phyloP scores from a whole-genome alignment of 2,888 invertebrate genomes.

The Hypena proboscidalis region DNA sequence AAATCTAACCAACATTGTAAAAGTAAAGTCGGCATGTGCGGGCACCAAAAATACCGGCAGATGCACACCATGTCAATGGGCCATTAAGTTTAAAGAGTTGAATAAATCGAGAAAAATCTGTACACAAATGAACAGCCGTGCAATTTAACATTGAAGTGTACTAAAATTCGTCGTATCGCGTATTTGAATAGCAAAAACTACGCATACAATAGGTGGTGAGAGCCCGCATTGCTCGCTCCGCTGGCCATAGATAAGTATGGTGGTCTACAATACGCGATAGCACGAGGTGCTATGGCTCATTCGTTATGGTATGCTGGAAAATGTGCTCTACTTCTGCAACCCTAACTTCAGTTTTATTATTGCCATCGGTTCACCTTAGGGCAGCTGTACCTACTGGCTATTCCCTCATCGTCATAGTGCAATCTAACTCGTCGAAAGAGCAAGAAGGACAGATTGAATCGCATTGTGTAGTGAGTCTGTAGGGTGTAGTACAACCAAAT shows the following conservation, averaged over 20 bases:
- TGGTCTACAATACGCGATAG: conserved; percentile 45
- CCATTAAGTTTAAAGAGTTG: neutral
- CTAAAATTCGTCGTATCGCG: conserved; percentile 30
- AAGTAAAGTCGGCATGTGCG: no score
- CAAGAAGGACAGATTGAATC: no score
- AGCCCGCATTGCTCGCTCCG: conserved; percentile 66
- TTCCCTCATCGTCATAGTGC: no score
- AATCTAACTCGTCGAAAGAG: no score
- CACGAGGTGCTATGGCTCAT: conserved; percentile 31
- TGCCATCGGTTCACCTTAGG: no score
- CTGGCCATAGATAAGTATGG: conserved; percentile 55
- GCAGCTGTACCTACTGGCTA: no score
- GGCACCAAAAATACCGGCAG: no score
- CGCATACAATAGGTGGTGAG: conserved; percentile 36
- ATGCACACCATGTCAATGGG: no score
- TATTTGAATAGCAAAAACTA: conserved; percentile 47
- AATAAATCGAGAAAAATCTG: neutral
- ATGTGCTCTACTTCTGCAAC: conserved; percentile 41
- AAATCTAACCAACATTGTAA: no score
- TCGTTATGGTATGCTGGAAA: conserved; percentile 19
- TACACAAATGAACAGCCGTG: conserved; percentile 27
- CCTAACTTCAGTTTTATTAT: no score
- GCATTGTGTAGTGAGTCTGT: no score
- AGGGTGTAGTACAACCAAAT: no score
- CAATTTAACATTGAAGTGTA: conserved; percentile 33